These are phyloP conservation scores for Sylvia borin DNA, from an alignment of 2,797 vertebrate species.

Conservation along the genomic window DNA sequence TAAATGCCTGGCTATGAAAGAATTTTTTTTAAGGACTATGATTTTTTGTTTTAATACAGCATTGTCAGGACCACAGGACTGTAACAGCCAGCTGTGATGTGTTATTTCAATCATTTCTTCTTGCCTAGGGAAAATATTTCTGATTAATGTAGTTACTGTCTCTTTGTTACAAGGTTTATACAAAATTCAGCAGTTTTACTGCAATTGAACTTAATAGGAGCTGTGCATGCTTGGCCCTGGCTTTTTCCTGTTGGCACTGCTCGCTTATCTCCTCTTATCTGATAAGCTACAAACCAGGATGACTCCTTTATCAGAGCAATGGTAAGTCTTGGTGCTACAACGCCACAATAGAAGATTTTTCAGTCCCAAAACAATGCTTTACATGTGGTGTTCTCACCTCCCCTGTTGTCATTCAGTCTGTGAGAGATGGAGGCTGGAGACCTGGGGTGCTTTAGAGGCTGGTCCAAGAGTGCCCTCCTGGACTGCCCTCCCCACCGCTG, in stretches of 20 bases:
- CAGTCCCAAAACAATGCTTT: neutral
- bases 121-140: neutral
- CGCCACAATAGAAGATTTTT: neutral
- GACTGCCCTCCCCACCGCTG: neutral
- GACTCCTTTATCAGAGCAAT: neutral
- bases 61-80: neutral
- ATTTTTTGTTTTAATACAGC: conserved; percentile 5
- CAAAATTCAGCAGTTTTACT: neutral
- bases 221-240: neutral
- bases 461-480: accelerated
- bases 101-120: neutral
- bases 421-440: neutral
- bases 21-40: neutral
- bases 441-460: neutral
- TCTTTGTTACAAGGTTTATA: neutral
- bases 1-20: conserved; percentile 23
- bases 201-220: neutral
- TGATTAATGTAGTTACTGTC: neutral
- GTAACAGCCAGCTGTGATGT: neutral
- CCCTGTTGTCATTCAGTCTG: neutral
- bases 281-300: neutral
- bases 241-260: neutral
- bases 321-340: neutral
- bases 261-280: neutral
- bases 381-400: neutral